Conservation (phyloP, 2,113 vertebrate species). For the Isurus oxyrinchus region DNA sequence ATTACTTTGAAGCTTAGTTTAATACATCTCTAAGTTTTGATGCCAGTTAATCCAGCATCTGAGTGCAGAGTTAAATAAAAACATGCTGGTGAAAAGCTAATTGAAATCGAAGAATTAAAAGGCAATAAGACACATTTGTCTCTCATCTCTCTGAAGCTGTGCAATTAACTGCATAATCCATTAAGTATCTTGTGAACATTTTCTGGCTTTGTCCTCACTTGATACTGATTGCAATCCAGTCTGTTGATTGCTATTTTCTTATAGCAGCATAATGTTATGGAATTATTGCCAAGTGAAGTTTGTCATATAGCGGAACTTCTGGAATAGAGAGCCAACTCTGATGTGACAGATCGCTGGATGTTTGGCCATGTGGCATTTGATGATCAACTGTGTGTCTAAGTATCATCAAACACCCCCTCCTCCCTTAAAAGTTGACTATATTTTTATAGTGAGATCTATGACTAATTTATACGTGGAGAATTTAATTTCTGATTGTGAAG, state of each 20-base stretch:
- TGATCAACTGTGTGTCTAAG: not conserved
- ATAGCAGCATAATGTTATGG: not conserved
- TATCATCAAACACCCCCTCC: too few relatives aligned
- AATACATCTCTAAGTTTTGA: not conserved
- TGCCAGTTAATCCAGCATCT: not conserved
- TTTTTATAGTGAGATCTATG: too few relatives aligned
- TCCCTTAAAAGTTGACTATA: too few relatives aligned
- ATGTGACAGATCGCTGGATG: not conserved
- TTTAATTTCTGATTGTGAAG: too few relatives aligned
- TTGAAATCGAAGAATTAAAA: not conserved
- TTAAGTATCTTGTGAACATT: not conserved
- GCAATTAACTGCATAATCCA: not conserved
- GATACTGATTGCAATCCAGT: not conserved
- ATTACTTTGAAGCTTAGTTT: not conserved
- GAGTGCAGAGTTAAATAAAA: not conserved
- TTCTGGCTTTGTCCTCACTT: not conserved
- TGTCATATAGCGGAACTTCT: not conserved
- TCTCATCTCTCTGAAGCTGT: not conserved
- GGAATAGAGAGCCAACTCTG: not conserved
- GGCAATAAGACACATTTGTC: not conserved
- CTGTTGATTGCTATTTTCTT: not conserved
- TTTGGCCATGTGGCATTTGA: not conserved
- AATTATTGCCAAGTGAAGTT: not conserved
- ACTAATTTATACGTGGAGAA: too few relatives aligned
- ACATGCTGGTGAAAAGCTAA: not conserved